These are phyloP conservation scores for Sminthurides aquaticus DNA, from an alignment of 2,888 invertebrate species.

Conservation along the genomic window DNA sequence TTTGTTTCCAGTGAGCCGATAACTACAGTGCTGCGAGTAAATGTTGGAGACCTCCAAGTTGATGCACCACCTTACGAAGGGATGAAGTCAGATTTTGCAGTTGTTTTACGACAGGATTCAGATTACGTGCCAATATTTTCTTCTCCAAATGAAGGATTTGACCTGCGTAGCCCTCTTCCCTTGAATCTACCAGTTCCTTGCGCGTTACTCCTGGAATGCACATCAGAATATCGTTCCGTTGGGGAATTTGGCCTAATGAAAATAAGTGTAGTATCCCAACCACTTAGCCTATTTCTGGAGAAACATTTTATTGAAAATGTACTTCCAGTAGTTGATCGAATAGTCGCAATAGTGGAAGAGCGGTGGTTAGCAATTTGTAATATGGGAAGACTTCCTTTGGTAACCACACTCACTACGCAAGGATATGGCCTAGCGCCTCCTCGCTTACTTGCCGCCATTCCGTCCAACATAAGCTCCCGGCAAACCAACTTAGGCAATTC, in stretches of 20 bases:
- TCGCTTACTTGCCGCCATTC: neutral
- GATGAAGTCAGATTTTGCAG: constrained; percentile 29
- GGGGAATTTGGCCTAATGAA: constrained; percentile 1
- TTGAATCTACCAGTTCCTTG: constrained; percentile 6
- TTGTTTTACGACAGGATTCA: constrained; percentile 27
- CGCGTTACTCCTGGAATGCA: neutral
- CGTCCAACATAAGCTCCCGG: neutral
- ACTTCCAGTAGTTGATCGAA: constrained; percentile 11
- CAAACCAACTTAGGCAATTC: neutral
- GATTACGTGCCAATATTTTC: constrained; percentile 22
- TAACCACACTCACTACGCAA: neutral
- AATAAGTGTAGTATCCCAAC: constrained; percentile 9
- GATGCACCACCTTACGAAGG: constrained; percentile 31
- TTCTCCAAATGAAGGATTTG: constrained; percentile 12
- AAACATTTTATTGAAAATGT: constrained; percentile 18
- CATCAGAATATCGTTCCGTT: neutral
- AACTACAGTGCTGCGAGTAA: constrained; percentile 22
- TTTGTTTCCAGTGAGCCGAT: constrained; percentile 24
- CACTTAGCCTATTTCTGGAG: constrained; percentile 10
- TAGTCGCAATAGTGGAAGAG: constrained; percentile 13
- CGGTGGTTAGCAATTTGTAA: neutral
- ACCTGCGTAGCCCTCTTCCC: neutral
- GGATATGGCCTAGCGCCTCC: too few relatives aligned
- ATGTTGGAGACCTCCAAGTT: constrained; percentile 37
- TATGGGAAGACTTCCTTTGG: neutral